These are phyloP conservation scores for Eidolon helvum DNA, from an alignment of 2,113 vertebrate species.

Conservation along the genomic window DNA sequence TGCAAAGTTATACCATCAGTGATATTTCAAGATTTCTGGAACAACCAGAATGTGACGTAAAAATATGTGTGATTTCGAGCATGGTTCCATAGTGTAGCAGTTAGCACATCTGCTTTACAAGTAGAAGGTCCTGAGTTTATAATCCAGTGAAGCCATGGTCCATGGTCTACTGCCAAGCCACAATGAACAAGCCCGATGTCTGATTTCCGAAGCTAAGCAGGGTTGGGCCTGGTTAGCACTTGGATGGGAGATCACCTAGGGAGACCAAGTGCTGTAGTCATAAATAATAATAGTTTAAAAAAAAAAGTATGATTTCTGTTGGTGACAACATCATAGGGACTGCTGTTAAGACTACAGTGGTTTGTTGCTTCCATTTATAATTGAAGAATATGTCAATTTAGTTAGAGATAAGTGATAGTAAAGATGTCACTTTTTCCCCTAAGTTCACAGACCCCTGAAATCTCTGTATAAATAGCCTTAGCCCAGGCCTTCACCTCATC, in stretches of 20 bases:
- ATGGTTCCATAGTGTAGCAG: no score
- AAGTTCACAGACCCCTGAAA: background rate
- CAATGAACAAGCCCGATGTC: no score
- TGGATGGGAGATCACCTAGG: no score
- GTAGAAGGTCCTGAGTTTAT: no score
- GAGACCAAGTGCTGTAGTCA: no score
- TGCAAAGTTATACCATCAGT: background rate
- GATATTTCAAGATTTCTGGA: background rate
- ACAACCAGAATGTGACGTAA: background rate
- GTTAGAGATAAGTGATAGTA: background rate
- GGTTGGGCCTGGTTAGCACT: no score
- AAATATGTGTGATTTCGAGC: background rate
- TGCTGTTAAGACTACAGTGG: background rate
- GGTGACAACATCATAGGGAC: background rate
- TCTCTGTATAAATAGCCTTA: background rate
- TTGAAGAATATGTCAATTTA: background rate
- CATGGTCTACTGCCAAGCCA: no score
- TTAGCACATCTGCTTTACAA: no score
- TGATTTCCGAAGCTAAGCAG: no score
- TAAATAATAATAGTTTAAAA: no score
- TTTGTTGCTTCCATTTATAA: background rate
- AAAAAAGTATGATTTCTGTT: background rate
- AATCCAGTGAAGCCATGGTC: no score
- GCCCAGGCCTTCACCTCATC: background rate
- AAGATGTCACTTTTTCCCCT: background rate